Evolutionary conservation across 1,140 invertebrate genomes (phyloP).

Genomic region (Drosophila truncata): DNA sequence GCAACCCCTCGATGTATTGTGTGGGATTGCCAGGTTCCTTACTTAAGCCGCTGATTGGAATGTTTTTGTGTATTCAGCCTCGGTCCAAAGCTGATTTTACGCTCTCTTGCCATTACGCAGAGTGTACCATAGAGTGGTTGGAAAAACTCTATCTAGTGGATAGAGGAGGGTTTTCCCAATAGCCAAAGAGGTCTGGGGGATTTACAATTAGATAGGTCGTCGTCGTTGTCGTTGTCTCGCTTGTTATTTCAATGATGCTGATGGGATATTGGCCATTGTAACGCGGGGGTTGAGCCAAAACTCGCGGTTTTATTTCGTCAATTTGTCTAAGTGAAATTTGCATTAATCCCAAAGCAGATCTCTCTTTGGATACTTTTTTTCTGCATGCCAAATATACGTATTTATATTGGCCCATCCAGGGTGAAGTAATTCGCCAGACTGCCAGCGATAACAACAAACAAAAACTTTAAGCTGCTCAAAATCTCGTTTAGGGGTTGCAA

Average conservation of each 20-base stretch:
- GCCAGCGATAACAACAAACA: constrained; percentile 67
- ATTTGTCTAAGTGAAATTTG: constrained; percentile 79
- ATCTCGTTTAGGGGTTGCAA: constrained; percentile 35
- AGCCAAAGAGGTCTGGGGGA: constrained; percentile 50
- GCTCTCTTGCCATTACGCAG: constrained; percentile 53
- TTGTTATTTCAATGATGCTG: constrained; percentile 50
- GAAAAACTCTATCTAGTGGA: constrained; percentile 33
- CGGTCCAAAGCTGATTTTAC: constrained; percentile 69
- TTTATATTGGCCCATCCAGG: constrained; percentile 52
- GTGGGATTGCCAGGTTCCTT: constrained; percentile 38
- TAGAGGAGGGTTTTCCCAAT: constrained; percentile 52
- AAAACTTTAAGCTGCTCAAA: constrained; percentile 31
- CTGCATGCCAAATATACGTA: constrained; percentile 19
- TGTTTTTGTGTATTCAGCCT: constrained; percentile 64
- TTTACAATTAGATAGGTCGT: constrained; percentile 79
- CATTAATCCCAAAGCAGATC: constrained; percentile 62
- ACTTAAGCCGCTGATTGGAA: constrained; percentile 80
- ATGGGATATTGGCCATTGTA: constrained; percentile 41
- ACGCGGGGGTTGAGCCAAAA: constrained; percentile 39
- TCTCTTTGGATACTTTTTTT: constrained; percentile 6
- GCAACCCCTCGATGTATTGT: constrained; percentile 49
- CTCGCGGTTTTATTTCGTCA: constrained; percentile 72
- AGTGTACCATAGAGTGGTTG: constrained; percentile 50
- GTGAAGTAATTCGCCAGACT: constrained; percentile 49
- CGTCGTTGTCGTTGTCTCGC: constrained; percentile 28